Evolutionary conservation across 1,140 invertebrate genomes (phyloP), one percentile per base, ranked within the genome.

Genomic region (Notospermus geniculatus): DNA sequence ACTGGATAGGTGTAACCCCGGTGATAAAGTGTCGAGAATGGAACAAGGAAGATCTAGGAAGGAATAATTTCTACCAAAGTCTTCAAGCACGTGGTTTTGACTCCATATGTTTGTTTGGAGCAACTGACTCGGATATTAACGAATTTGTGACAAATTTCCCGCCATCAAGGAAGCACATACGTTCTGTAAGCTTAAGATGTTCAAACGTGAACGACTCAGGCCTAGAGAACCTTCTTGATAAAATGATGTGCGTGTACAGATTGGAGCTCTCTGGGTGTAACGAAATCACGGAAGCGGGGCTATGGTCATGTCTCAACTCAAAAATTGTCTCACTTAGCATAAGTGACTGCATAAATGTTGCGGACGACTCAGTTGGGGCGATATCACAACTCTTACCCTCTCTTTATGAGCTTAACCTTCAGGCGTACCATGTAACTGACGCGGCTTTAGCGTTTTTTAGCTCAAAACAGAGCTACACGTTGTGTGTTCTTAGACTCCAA

Each of bases 361-460:
- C 93, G 54, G 93, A 97, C 80, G 93, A 96, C 80, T 92, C 92
- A 50, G 89, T 96, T 50, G 92, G 91, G 7, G 93, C 93, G 46
- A 91, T 96, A 25, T 91, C 92, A 32, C 93, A 96, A 80, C 84
- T 96, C 43, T 82, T 97, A 69, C 93, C 93, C 30, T 91, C 90
- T 15, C 85, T 97, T 36, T 92, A 93, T 79, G 92, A 95, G 83
- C 92, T 97, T 75, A 91, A 89, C 62, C 81, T 93, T 45, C 90
- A 92, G 82, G 93, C 94, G 64, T 97, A 97, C 82, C 95, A 97
- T 80, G 93, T 97, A 59, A 97, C 94, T 0, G 94, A 97, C 78
- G 89, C 91, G n/a, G 92, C 93, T 27, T 85, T 97, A 53, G 89
- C 91, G 27, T 94, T 95, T 80, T 97, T 97, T 82, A 92, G 91